phyloP scores from a whole-genome alignment of 2,888 invertebrate genomes.

The Cheilosia variabilis region DNA sequence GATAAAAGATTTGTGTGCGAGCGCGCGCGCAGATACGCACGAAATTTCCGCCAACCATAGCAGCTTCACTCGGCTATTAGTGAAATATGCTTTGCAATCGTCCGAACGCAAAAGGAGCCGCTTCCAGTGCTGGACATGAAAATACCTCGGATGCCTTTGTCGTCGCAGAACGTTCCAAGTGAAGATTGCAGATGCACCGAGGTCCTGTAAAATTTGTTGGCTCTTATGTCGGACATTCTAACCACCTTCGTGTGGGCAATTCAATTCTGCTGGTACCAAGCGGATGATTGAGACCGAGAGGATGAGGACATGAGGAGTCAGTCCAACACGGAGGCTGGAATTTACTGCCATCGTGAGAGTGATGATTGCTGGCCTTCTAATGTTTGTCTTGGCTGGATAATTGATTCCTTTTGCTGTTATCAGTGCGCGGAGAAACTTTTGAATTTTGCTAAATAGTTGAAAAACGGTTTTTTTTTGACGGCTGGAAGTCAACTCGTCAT shows the following conservation, averaged over 20 bases:
- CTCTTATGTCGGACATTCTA: conserved; percentile 71
- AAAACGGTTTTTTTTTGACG: background rate
- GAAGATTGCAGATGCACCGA: conserved; percentile 42
- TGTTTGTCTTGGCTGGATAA: conserved; percentile 59
- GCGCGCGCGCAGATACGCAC: conserved; percentile 71
- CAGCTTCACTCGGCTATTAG: conserved; percentile 68
- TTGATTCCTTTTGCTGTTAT: conserved; percentile 68
- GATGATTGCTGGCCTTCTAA: conserved; percentile 37
- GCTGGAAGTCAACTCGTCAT: background rate
- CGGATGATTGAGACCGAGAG: conserved; percentile 38
- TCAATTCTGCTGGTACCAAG: conserved; percentile 50
- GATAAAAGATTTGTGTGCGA: conserved; percentile 68
- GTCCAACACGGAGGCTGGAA: conserved; percentile 19
- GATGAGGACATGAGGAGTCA: conserved; percentile 1
- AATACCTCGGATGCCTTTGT: conserved; percentile 58
- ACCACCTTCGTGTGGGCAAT: conserved; percentile 74
- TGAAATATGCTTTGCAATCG: conserved; percentile 74
- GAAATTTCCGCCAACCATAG: conserved; percentile 70
- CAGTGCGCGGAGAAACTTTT: conserved; percentile 58
- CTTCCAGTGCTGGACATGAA: conserved; percentile 60
- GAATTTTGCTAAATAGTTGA: conserved; percentile 50
- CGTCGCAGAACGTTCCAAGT: conserved; percentile 23
- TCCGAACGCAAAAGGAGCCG: conserved; percentile 72
- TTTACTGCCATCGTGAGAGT: conserved; percentile 43
- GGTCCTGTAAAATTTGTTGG: conserved; percentile 73